These are phyloP conservation scores for Syritta pipiens DNA, from an alignment of 2,888 invertebrate species.

Conservation along the genomic window DNA sequence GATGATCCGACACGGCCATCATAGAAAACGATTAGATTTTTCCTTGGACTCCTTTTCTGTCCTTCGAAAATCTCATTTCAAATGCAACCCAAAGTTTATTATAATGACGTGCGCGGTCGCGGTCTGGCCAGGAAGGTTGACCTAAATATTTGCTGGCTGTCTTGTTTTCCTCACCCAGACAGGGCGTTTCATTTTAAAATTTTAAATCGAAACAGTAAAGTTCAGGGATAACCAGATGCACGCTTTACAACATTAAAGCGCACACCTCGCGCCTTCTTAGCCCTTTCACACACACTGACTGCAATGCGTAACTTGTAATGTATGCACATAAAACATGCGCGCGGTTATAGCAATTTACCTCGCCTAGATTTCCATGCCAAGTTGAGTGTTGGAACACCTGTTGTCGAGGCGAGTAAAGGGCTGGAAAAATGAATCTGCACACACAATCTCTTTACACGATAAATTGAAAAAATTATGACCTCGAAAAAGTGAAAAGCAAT, in stretches of 20 bases:
- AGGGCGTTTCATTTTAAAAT: too few relatives aligned
- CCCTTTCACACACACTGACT: background rate
- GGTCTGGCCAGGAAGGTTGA: too few relatives aligned
- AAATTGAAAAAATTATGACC: constrained; percentile 68
- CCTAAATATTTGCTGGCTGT: too few relatives aligned
- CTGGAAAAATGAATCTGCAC: constrained; percentile 33
- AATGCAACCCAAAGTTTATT: too few relatives aligned
- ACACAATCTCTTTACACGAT: constrained; percentile 60
- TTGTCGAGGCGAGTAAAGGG: constrained; percentile 19
- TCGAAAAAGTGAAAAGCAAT: constrained; percentile 63
- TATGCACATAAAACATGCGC: constrained; percentile 41
- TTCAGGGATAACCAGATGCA: background rate
- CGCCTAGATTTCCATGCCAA: constrained; percentile 58
- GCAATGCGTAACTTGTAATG: constrained; percentile 48
- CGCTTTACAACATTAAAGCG: too few relatives aligned
- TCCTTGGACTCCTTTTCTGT: too few relatives aligned
- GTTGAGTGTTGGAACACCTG: constrained; percentile 60
- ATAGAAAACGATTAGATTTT: too few relatives aligned
- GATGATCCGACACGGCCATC: too few relatives aligned
- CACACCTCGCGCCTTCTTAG: background rate
- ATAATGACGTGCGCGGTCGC: too few relatives aligned
- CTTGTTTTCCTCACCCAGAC: too few relatives aligned
- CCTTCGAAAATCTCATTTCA: too few relatives aligned
- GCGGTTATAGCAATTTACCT: constrained; percentile 22
- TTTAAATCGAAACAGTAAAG: too few relatives aligned